Percentiles rank a stretch among this genome's conserved stretches.
These are phyloP conservation scores for Stenotaenia linearis DNA, from an alignment of 2,888 invertebrate species.

Conservation along the genomic window DNA sequence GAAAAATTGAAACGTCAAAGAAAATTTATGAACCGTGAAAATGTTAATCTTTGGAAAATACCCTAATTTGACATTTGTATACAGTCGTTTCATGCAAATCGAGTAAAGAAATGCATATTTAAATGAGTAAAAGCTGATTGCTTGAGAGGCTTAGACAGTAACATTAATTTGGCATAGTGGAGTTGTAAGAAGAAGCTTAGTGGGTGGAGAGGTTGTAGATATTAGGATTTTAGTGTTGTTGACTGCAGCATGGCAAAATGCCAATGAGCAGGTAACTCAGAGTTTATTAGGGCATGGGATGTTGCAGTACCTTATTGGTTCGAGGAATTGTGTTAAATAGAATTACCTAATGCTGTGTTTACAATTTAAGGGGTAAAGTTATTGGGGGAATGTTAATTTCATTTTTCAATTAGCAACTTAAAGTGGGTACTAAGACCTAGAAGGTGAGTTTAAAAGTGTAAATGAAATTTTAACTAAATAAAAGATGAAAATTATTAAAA, in stretches of 20 bases:
- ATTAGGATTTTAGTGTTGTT: constrained; percentile 19
- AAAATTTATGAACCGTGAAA: neutral
- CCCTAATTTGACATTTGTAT: neutral
- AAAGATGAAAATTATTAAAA: neutral
- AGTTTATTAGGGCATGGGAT: neutral
- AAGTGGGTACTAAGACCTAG: too few relatives aligned
- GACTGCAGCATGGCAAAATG: neutral
- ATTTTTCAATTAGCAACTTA: too few relatives aligned
- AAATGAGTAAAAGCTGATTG: too few relatives aligned
- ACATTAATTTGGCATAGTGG: neutral
- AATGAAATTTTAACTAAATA: neutral
- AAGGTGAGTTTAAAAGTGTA: too few relatives aligned
- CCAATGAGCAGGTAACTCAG: neutral
- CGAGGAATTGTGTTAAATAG: neutral
- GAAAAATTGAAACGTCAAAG: neutral
- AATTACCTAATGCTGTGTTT: too few relatives aligned
- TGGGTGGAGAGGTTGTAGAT: neutral
- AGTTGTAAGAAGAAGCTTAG: neutral
- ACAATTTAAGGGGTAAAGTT: too few relatives aligned
- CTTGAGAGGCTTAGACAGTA: neutral
- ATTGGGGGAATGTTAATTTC: too few relatives aligned
- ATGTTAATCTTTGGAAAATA: neutral
- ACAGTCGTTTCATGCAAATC: neutral
- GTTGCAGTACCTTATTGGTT: neutral
- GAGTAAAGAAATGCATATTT: too few relatives aligned